A percentile compares a stretch with the other conserved stretches of the same genome.
Conservation (phyloP, 2,888 invertebrate species). For the Scelioninae gen. 1 region DNA sequence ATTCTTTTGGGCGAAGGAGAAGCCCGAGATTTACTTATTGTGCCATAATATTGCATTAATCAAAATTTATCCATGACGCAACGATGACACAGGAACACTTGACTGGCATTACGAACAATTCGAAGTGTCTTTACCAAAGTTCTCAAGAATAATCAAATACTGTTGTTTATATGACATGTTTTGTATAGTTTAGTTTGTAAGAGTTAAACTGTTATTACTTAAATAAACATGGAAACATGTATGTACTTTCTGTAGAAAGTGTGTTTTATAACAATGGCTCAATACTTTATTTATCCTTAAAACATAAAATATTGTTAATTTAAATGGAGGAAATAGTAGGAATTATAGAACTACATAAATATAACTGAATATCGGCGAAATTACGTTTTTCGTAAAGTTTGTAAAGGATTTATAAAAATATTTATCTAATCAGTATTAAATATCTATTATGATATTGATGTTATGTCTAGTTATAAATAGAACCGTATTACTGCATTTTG, state of each 20-base stretch:
- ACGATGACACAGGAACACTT: slow-evolving; percentile 60
- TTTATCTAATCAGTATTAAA: no score
- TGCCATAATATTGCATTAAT: slow-evolving; percentile 52
- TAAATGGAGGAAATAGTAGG: no score
- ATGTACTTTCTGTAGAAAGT: background rate
- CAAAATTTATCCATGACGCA: slow-evolving; percentile 1
- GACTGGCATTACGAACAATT: slow-evolving; percentile 2
- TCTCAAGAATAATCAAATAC: slow-evolving; percentile 32
- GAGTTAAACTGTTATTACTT: slow-evolving; percentile 57
- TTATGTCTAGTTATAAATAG: no score
- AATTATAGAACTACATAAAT: no score
- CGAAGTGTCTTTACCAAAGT: slow-evolving; percentile 55
- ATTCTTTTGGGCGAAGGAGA: slow-evolving; percentile 78
- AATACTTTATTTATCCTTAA: no score
- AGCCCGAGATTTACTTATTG: slow-evolving; percentile 67
- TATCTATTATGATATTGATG: no score
- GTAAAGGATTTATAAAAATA: no score
- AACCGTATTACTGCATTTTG: no score
- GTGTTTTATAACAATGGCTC: no score
- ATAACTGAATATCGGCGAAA: no score
- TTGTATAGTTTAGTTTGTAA: slow-evolving; percentile 57
- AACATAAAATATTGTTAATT: no score
- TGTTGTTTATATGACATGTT: slow-evolving; percentile 41
- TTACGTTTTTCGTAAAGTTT: no score
- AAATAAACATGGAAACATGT: slow-evolving; percentile 1